phyloP scores from a whole-genome alignment of 2,113 vertebrate genomes.

The Podocnemis expansa region DNA sequence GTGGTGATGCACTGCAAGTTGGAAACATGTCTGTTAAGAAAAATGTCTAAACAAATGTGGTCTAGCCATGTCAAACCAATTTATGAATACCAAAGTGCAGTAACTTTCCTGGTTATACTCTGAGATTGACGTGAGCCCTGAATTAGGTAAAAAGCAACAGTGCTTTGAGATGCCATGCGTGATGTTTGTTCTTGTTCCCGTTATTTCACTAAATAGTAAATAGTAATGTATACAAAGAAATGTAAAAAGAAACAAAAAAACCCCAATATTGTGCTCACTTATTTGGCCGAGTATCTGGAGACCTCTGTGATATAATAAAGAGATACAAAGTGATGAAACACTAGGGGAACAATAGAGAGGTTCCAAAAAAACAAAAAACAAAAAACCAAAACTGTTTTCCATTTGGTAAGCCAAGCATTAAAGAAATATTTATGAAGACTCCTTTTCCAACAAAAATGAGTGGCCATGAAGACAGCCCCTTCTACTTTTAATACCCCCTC shows the following conservation, averaged over 20 bases:
- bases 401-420: slow-evolving; percentile 36
- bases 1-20: neutral
- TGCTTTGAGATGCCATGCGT: neutral
- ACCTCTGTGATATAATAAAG: slow-evolving; percentile 41
- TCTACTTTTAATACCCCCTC: slow-evolving; percentile 15
- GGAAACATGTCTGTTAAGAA: neutral
- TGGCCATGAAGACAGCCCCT: slow-evolving; percentile 45
- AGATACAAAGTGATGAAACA: slow-evolving; percentile 53
- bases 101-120: slow-evolving; percentile 23
- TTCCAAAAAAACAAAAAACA: too few relatives aligned
- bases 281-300: slow-evolving; percentile 30
- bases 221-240: neutral
- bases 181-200: neutral
- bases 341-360: slow-evolving; percentile 42
- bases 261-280: neutral
- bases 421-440: slow-evolving; percentile 48
- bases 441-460: slow-evolving; percentile 63
- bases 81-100: neutral
- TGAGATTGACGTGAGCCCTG: neutral
- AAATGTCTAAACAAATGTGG: neutral
- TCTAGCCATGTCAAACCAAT: neutral
- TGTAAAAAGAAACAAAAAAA: too few relatives aligned
- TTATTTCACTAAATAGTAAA: neutral
- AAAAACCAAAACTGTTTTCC: slow-evolving; percentile 40
- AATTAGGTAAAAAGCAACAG: slow-evolving; percentile 22